These are phyloP conservation scores for Tetanocera ferruginea DNA, from an alignment of 2,888 invertebrate genomes.

Conservation along the genomic window DNA sequence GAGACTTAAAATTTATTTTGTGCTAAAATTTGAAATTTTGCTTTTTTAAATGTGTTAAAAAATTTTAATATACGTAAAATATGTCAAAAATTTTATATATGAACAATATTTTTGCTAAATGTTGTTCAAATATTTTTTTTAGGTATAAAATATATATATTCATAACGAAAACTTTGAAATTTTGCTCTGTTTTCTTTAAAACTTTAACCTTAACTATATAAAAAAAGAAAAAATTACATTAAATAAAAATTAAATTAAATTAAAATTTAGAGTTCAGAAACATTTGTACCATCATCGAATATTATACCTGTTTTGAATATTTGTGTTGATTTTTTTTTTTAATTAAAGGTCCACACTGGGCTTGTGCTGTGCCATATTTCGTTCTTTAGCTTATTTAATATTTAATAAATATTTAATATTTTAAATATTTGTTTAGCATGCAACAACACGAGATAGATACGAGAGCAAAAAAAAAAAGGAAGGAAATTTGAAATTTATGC, in stretches of 20 bases:
- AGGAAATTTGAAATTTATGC: too few species aligned
- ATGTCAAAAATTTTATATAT: too few species aligned
- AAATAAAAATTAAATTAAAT: not conserved
- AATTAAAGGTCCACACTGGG: slow-evolving; percentile 65
- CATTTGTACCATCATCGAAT: not conserved
- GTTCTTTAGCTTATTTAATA: slow-evolving; percentile 51
- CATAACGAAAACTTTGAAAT: not conserved
- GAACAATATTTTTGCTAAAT: too few species aligned
- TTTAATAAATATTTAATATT: slow-evolving; percentile 5
- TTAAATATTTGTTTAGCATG: not conserved
- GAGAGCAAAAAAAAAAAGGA: not conserved
- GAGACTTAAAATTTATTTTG: too few species aligned
- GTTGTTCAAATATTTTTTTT: not conserved
- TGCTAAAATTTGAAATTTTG: too few species aligned
- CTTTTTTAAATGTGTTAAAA: too few species aligned
- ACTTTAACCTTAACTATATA: too few species aligned
- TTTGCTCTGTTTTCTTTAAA: not conserved
- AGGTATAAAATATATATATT: too few species aligned
- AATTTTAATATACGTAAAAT: too few species aligned
- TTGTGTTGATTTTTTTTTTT: slow-evolving; percentile 39
- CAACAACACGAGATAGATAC: not conserved
- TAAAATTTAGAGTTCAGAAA: not conserved
- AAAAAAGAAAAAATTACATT: too few species aligned
- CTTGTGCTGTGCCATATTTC: slow-evolving; percentile 64
- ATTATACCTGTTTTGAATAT: not conserved